phyloP scores from a whole-genome alignment of 1,140 invertebrate genomes.

The Drosophila ironensis region DNA sequence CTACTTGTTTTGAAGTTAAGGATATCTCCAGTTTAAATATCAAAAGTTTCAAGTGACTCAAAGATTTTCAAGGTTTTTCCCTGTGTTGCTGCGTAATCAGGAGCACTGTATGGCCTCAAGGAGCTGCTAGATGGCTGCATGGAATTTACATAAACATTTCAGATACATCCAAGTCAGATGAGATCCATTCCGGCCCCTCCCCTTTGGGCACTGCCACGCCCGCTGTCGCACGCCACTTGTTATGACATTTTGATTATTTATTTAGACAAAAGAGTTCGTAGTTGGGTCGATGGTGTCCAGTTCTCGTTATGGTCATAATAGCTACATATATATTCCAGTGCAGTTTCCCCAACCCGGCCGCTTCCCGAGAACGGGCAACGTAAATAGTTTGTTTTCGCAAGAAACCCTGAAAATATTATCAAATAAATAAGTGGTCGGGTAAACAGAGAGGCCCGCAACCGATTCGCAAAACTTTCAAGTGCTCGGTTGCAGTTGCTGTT shows the following conservation, averaged over 20 bases:
- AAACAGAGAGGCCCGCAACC: constrained; percentile 27
- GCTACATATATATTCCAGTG: neutral
- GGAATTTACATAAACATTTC: constrained; percentile 73
- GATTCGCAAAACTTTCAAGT: constrained; percentile 27
- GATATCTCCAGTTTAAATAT: no score
- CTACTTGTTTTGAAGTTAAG: no score
- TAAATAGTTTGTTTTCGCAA: constrained; percentile 67
- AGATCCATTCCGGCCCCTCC: constrained; percentile 10
- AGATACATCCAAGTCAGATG: constrained; percentile 31
- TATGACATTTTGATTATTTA: constrained; percentile 80
- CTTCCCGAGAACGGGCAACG: constrained; percentile 19
- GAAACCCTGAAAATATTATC: constrained; percentile 66
- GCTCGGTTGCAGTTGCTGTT: constrained; percentile 12
- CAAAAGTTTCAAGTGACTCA: neutral
- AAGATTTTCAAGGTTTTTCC: neutral
- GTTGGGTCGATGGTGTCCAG: neutral
- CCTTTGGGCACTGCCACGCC: neutral
- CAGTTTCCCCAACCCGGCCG: neutral
- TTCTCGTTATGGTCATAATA: neutral
- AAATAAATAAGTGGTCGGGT: constrained; percentile 68
- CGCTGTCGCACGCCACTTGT: constrained; percentile 36
- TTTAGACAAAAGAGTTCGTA: constrained; percentile 64
- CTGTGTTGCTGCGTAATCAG: constrained; percentile 52
- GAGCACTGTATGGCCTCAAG: constrained; percentile 31
- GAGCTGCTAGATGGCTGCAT: constrained; percentile 18